Base-by-base conservation (phyloP, 1,140 invertebrate genomes). In the Heterodera schachtii region DNA sequence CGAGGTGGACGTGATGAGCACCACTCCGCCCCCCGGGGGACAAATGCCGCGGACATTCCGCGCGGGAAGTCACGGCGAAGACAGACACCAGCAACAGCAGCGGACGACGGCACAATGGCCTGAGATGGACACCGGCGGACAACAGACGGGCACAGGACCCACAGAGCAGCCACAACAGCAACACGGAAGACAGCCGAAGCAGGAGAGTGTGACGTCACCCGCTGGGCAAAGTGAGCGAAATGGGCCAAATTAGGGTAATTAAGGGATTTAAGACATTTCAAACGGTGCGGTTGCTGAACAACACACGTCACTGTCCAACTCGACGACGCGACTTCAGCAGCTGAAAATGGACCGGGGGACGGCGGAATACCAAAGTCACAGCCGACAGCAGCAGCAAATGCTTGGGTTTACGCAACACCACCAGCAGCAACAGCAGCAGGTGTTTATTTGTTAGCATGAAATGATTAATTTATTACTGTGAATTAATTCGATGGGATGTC, bases 1-100 rank as follows among this genome's bases (percentile, higher is more conserved):
- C 3, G 77, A 78, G 31, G 77, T 78, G n/a, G 77, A 78, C 70
- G 77, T 78, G 41, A 69, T 43, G 69, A 46, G 69, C 69, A 46
- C 57, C 11, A 64, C 57, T 13, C 57, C 57, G 57, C 57, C 57
- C 57, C 57, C 57, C 57, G 57, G 57, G 19, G 19, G 57, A 5
- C 57, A 64, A 5, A 19, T 19, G 11, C 16, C 57, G 13, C 57
- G 57, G 11, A 19, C 16, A 19, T 19, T 64, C 16, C 57, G 13
- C 16, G 57, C 57, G 57, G 16, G 57, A 5, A 64, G 57, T 19
- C 57, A 64, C 16, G 16, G 11, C 57, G 16, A 64, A 19, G 57
- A 64, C 57, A 64, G 57, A 64, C 11, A 41, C 9, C 9, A 6
- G 21, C 9, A 71, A 19, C 69, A 71, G 6, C 69, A 71, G 31